phyloP scores from a whole-genome alignment of 2,113 vertebrate genomes.

The Theristicus caerulescens region DNA sequence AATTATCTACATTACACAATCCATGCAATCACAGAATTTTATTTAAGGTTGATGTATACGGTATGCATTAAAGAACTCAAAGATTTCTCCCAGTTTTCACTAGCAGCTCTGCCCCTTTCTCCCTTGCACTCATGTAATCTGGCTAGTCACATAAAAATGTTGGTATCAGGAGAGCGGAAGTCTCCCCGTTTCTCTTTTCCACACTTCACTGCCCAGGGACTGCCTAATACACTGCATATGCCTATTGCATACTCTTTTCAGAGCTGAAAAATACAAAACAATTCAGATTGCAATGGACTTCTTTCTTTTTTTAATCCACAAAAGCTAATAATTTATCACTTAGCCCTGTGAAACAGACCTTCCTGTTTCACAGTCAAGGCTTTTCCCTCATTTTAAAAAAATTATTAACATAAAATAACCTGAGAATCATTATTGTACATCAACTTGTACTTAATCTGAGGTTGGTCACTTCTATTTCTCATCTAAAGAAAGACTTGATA shows the following conservation, averaged over 20 bases:
- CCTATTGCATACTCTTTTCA: background rate
- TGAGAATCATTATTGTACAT: background rate
- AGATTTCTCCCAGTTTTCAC: background rate
- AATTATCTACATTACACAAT: background rate
- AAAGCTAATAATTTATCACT: background rate
- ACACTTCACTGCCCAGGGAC: background rate
- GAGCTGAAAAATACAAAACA: background rate
- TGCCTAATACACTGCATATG: background rate
- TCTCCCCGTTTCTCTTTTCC: background rate
- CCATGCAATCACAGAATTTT: background rate
- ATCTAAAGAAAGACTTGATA: background rate
- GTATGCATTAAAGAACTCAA: background rate
- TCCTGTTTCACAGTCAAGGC: background rate
- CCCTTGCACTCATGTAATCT: background rate
- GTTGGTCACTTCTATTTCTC: background rate
- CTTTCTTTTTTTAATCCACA: background rate
- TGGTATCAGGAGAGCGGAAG: background rate
- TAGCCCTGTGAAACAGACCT: background rate
- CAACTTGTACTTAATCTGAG: background rate
- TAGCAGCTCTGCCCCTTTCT: background rate
- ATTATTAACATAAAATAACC: fast-evolving
- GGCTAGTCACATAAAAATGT: background rate
- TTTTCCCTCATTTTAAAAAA: background rate
- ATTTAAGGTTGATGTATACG: background rate
- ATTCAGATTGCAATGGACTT: background rate